These are phyloP conservation scores for Drosophila funebris DNA, from an alignment of 1,140 invertebrate genomes.

Conservation along the genomic window DNA sequence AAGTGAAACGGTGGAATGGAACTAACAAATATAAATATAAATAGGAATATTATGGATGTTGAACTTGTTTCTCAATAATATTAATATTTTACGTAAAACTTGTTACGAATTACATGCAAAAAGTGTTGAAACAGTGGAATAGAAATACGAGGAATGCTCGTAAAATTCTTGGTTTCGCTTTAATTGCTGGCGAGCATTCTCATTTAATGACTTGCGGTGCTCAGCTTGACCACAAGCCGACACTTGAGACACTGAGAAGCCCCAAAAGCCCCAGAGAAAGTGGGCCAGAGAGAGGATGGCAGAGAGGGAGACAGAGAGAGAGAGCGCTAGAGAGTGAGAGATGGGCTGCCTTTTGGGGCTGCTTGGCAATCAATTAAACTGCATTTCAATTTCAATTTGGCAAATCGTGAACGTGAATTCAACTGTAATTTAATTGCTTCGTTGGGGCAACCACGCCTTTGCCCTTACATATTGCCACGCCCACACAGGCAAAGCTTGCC, in stretches of 20 bases:
- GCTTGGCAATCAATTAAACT: constrained; percentile 64
- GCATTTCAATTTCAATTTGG: constrained; percentile 51
- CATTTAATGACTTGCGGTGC: background rate
- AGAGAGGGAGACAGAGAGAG: background rate
- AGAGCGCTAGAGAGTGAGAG: background rate
- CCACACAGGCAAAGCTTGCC: background rate
- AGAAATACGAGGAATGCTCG: background rate
- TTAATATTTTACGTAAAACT: too few relatives aligned
- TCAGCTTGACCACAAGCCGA: background rate
- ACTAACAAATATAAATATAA: too few relatives aligned
- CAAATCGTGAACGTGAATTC: constrained; percentile 50
- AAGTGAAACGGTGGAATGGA: too few relatives aligned
- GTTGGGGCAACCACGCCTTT: background rate
- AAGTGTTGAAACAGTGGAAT: background rate
- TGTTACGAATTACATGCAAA: background rate
- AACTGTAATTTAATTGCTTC: constrained; percentile 56
- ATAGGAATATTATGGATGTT: too few relatives aligned
- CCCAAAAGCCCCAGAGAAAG: constrained; percentile 1
- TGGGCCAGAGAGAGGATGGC: background rate
- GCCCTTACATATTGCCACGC: background rate
- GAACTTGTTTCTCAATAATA: background rate
- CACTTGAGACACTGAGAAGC: background rate
- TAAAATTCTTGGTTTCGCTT: background rate
- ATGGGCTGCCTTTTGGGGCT: background rate
- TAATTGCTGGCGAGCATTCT: background rate